A percentile compares a stretch with the other conserved stretches of the same genome.
phyloP scores from a whole-genome alignment of 2,888 invertebrate species.

The Ellobium chinense region DNA sequence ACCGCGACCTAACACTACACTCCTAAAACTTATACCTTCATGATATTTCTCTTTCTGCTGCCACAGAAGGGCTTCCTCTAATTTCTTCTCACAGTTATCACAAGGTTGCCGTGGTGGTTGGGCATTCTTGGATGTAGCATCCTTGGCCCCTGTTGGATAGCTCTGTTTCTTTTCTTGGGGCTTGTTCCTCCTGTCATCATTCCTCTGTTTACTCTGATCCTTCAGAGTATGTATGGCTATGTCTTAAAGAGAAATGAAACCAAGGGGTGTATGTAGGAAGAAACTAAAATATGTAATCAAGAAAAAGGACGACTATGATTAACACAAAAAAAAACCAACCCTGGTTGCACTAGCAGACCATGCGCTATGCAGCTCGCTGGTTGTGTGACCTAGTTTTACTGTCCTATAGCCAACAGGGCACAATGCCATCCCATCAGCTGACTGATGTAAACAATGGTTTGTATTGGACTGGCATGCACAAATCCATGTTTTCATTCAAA shows the following conservation, averaged over 20 bases:
- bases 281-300: not conserved
- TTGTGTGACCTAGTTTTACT: too few species aligned
- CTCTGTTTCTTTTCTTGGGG: not conserved
- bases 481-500: too few species aligned
- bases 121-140: too few species aligned
- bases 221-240: conserved; percentile 14
- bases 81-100: conserved; percentile 13
- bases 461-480: too few species aligned
- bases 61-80: not conserved
- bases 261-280: too few species aligned
- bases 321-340: too few species aligned
- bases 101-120: not conserved
- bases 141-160: not conserved
- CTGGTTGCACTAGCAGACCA: too few species aligned
- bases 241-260: not conserved
- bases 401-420: too few species aligned
- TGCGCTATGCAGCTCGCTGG: too few species aligned
- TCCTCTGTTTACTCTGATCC: not conserved
- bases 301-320: too few species aligned
- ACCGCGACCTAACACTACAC: not conserved
- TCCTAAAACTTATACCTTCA: not conserved
- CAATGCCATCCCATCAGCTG: too few species aligned
- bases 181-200: not conserved
- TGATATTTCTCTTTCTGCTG: not conserved
- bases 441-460: too few species aligned